A percentile compares a stretch with the other conserved stretches of the same genome.
phyloP scores from a whole-genome alignment of 2,797 vertebrate genomes.

The Cyclopterus lumpus region DNA sequence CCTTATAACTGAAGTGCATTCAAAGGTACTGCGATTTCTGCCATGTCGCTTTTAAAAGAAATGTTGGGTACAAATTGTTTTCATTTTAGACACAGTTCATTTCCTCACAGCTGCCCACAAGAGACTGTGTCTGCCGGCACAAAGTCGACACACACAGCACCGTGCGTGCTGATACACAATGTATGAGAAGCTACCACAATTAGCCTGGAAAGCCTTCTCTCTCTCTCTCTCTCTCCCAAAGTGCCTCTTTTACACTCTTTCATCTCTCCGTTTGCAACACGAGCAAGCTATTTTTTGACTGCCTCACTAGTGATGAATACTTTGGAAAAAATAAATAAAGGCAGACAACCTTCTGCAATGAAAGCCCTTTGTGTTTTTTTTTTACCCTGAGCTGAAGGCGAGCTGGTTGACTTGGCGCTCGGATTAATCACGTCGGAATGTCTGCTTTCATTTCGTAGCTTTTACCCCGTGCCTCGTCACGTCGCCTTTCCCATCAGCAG shows the following conservation, averaged over 20 bases:
- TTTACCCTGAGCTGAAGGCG: slow-evolving; percentile 43
- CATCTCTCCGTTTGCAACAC: slow-evolving; percentile 53
- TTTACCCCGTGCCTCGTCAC: slow-evolving; percentile 26
- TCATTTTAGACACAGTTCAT: slow-evolving; percentile 54
- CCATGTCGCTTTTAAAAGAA: slow-evolving; percentile 11
- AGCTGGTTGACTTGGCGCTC: slow-evolving; percentile 46
- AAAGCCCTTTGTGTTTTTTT: slow-evolving; percentile 43
- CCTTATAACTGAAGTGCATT: not conserved
- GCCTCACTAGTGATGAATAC: slow-evolving; percentile 43
- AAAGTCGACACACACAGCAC: slow-evolving; percentile 39
- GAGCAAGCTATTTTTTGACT: slow-evolving; percentile 63
- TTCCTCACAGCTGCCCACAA: slow-evolving; percentile 63
- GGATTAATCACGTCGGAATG: slow-evolving; percentile 46
- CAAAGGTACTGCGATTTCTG: not conserved
- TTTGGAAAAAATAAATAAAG: not conserved
- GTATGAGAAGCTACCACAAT: slow-evolving; percentile 64
- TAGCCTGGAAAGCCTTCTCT: slow-evolving; percentile 57
- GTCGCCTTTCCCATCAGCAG: slow-evolving; percentile 36
- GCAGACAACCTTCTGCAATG: slow-evolving; percentile 46
- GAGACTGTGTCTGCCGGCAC: slow-evolving; percentile 52
- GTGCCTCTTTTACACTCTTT: slow-evolving; percentile 52
- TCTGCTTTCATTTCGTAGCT: slow-evolving; percentile 44
- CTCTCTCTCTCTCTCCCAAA: slow-evolving; percentile 26
- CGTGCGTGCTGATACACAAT: slow-evolving; percentile 46
- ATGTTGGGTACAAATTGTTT: slow-evolving; percentile 30